phyloP scores from a whole-genome alignment of 2,888 invertebrate genomes.

The Vanessa cardui region DNA sequence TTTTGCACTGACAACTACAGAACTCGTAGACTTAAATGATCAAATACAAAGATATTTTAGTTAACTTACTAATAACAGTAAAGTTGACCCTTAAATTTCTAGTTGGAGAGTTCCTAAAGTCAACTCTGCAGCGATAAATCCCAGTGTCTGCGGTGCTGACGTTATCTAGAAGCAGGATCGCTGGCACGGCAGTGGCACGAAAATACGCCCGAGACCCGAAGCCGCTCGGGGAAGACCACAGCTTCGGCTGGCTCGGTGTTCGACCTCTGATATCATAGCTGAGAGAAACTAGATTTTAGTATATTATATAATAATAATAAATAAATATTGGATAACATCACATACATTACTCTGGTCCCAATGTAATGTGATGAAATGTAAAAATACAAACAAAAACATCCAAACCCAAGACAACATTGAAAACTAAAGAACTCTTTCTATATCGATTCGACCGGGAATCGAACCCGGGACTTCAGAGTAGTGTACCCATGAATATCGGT shows the following conservation, averaged over 20 bases:
- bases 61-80: conserved; percentile 92
- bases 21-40: no score
- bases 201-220: conserved; percentile 91
- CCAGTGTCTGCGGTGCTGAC: conserved; percentile 90
- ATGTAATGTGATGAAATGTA: no score
- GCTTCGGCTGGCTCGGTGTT: conserved; percentile 87
- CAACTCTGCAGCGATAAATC: conserved; percentile 93
- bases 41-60: not conserved
- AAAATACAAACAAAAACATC: no score
- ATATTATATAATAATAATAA: no score
- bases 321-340: no score
- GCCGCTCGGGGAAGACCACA: conserved; percentile 90
- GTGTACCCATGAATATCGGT: no score
- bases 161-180: conserved; percentile 88
- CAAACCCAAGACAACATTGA: no score
- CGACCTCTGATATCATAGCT: conserved; percentile 91
- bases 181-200: conserved; percentile 87
- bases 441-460: no score
- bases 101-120: conserved; percentile 94
- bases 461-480: no score
- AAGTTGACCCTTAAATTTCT: conserved; percentile 93
- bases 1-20: no score
- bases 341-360: no score
- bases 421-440: no score
- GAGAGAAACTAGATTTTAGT: conserved; percentile 34